Evolutionary conservation across 1,140 invertebrate genomes (phyloP), one percentile per base, ranked within the genome.

Genomic region (Drosophila pseudoobscura): DNA sequence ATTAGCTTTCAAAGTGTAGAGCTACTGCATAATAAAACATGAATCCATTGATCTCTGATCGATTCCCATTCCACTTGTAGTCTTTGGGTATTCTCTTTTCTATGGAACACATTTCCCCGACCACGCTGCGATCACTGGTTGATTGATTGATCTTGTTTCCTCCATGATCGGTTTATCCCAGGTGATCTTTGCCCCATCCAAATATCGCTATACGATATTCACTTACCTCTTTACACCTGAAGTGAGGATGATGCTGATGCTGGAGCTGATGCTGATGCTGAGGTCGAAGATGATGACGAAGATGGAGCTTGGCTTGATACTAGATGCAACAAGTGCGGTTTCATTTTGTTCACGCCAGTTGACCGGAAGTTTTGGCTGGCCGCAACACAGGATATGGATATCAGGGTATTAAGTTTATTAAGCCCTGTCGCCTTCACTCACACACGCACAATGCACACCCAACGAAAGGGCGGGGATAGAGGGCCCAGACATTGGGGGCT

Each of bases 271-370:
- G 29, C 7, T 11, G 35, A 39, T 39, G 35, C 35, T 39, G 35
- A 53, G 17, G 7, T 26, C 41, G 46, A 39, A 50, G 44, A n/a
- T 53, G 26, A n/a, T 54, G 13, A 3, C 41, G 61, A 46, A 20
- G 53, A 69, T 46, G 29, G 44, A 8, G 24, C 31, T 55, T 55
- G 26, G 31, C 45, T 74, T 61, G 5, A 29, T 35, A 26, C 24
- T 26, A 35, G 49, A 22, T 59, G 77, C 76, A 76, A 73, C 61
- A 80, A 45, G 78, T 85, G 82, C 60, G 77, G 77, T 78, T 87
- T 71, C 73, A 84, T 80, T 62, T 43, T 54, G 47, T 65, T 43
- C 35, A 39, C 35, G 35, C 35, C 4, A 13, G 11, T 46, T 55
- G 51, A 47, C 62, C 80, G 80, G 76, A 85, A 77, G 63, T 62